Evolutionary conservation across 2,797 vertebrate species (phyloP).

Genomic region (Sebastiscus tertius): DNA sequence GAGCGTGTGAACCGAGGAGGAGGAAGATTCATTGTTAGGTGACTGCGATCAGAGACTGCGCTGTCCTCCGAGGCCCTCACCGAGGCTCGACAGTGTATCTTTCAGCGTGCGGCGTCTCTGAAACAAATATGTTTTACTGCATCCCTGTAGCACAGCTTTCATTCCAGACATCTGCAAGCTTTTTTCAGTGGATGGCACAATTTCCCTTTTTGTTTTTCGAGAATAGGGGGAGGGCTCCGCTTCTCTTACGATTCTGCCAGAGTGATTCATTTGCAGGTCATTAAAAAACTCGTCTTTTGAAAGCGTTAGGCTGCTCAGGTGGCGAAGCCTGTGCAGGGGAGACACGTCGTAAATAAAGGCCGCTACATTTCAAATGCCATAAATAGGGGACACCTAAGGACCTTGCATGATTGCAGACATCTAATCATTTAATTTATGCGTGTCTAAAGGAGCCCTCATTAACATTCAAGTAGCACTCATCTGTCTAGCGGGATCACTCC

Average conservation of each 20-base stretch:
- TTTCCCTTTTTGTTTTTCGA: slow-evolving; percentile 70
- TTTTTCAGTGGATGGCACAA: slow-evolving; percentile 57
- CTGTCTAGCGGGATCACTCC: slow-evolving; percentile 80
- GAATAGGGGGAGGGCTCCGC: slow-evolving; percentile 47
- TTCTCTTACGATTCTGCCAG: slow-evolving; percentile 72
- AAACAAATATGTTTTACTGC: slow-evolving; percentile 57
- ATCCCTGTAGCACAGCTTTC: slow-evolving; percentile 37
- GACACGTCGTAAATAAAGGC: slow-evolving; percentile 79
- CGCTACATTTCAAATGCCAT: slow-evolving; percentile 83
- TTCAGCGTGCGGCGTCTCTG: slow-evolving; percentile 21
- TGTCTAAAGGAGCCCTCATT: slow-evolving; percentile 84
- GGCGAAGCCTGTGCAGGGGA: slow-evolving; percentile 66
- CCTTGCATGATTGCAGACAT: slow-evolving; percentile 82
- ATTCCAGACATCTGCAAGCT: slow-evolving; percentile 39
- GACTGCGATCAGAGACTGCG: slow-evolving; percentile 28
- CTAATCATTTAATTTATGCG: slow-evolving; percentile 86
- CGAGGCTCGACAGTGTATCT: slow-evolving; percentile 21
- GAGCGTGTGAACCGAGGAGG: slow-evolving; percentile 37
- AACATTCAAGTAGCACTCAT: slow-evolving; percentile 85
- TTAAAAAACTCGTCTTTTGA: slow-evolving; percentile 79
- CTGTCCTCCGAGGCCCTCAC: slow-evolving; percentile 38
- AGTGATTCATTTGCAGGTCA: slow-evolving; percentile 81
- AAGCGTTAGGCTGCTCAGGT: slow-evolving; percentile 78
- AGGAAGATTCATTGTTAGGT: slow-evolving; percentile 63
- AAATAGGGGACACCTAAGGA: slow-evolving; percentile 81